Evolutionary conservation across 2,797 vertebrate species (phyloP), one percentile per base, ranked within the genome.

Genomic region (Acanthopagrus latus): DNA sequence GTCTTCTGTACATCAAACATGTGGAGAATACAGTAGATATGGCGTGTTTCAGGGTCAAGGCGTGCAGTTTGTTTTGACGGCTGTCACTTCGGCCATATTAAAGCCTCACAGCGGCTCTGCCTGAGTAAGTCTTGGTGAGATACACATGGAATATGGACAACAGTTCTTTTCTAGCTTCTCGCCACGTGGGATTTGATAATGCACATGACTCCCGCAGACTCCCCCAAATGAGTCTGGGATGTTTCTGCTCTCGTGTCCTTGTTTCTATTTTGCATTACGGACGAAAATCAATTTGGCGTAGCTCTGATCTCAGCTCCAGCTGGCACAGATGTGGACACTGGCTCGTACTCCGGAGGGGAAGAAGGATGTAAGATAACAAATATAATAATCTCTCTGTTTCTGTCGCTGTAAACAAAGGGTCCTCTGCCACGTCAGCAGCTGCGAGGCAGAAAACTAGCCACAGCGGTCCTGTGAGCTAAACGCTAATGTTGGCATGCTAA

Each of bases 1-100:
- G 43, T 58, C 25, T 23, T 20, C 23, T 65, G 63, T 71, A 73
- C 62, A 64, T 83, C 78, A 65, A 74, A 90, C 54, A 56, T 58
- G 43, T 52, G 67, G 41, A 17, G 23, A 38, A 52, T 46, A 54
- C 48, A 64, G 77, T 47, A 20, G 58, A 73, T 74, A 23, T 27
- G 56, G 56, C 5, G 2, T 43, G 50, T 48, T 44, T 54, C 14
- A 46, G n/a, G 33, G 58, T 11, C n/a, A 33, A 2, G 59, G 50
- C 65, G 41, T 41, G 52, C 55, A 46, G 66, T 85, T 74, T 85
- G 51, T 66, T 73, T 64, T 63, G 33, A 33, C 33, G 33, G 62
- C 72, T 81, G 80, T 68, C 72, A 48, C 25, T 52, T 44, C 66
- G 21, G 48, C 76, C 74, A 59, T 29, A 1, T 64, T 41, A 57